Base-by-base conservation (phyloP, 2,888 invertebrate genomes). In the Aporophyla nigra region DNA sequence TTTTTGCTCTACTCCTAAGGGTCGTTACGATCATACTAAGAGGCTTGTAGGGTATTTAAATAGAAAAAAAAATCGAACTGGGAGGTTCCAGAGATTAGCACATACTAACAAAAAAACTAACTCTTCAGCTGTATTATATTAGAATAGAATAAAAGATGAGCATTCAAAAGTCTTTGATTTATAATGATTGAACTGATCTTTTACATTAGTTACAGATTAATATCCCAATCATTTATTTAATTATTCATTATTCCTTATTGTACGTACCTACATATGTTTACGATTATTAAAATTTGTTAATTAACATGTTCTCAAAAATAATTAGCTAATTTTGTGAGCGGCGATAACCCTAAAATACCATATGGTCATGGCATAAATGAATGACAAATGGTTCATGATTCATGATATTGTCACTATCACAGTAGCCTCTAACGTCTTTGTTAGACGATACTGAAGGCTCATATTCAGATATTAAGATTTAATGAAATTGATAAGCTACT, bases 111-210 rank as follows among this genome's bases (percentile, higher is more conserved):
- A 46, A 46, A 46, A 46, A 46, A 46, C 43, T 10, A 43, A 43
- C 43, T 43, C 43, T 43, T 43, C 43, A 43, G 9, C 43, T 43
- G 43, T 43, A 9, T 43, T 43, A 43, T 43, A 43, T 43, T 43
- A 10, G 43, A 43, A 43, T 40, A 40, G 33, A 21, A 5, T 40
- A 46, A n/a, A 63, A 43, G 24, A 67, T 7, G 0, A 12, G 4
- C 33, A 24, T 19, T 53, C 40, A 2, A 51, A 65, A 51, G 27
- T 74, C 21, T 43, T 43, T 9, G 9, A 61, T 40, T 73, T 46
- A 61, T 6, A 19, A 61, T 73, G 12, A 73, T 53, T 61, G 19
- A 27, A 53, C 12, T 61, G 73, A 61, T 27, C 9, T 43, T n/a
- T 6, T 43, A 27, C n/a, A n/a, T 53, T n/a, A 7, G 46, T 74